A percentile compares a stretch with the other conserved stretches of the same genome.
These are phyloP conservation scores for Pitangus sulphuratus DNA, from an alignment of 2,797 vertebrate species.

Conservation along the genomic window DNA sequence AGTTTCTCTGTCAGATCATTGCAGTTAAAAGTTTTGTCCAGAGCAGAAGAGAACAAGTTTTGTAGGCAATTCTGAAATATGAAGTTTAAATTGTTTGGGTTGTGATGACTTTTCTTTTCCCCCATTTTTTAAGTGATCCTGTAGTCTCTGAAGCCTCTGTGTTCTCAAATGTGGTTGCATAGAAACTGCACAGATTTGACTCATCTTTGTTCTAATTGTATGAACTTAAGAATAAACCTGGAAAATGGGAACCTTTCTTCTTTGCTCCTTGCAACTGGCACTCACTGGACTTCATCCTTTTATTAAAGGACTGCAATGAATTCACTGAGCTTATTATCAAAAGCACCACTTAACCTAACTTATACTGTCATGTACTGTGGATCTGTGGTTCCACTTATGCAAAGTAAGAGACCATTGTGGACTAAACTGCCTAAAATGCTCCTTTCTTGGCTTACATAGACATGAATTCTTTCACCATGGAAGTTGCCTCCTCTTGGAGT, in stretches of 20 bases:
- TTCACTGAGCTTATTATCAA: slow-evolving; percentile 36
- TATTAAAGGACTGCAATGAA: slow-evolving; percentile 34
- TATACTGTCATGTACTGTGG: slow-evolving; percentile 43
- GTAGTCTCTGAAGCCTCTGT: slow-evolving; percentile 39
- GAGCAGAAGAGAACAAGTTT: slow-evolving; percentile 38
- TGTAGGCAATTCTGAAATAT: neutral
- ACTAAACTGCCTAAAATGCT: slow-evolving; percentile 50
- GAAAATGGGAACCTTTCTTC: slow-evolving; percentile 34
- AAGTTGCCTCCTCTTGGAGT: slow-evolving; percentile 31
- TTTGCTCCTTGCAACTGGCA: slow-evolving; percentile 26
- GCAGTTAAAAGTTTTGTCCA: slow-evolving; percentile 18
- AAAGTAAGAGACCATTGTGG: slow-evolving; percentile 49
- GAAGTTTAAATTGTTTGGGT: slow-evolving; percentile 56
- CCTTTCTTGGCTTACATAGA: slow-evolving; percentile 19
- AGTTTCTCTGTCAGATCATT: slow-evolving; percentile 2
- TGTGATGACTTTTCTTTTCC: slow-evolving; percentile 47
- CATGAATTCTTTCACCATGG: slow-evolving; percentile 24
- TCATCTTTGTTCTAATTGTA: slow-evolving; percentile 33
- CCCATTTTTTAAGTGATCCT: slow-evolving; percentile 10
- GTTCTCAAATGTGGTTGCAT: slow-evolving; percentile 18
- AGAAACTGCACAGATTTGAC: slow-evolving; percentile 68
- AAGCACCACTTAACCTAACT: slow-evolving; percentile 49
- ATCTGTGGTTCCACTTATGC: slow-evolving; percentile 45
- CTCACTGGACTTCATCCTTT: slow-evolving; percentile 38
- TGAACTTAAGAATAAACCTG: slow-evolving; percentile 2